Base-by-base conservation (phyloP, 2,113 vertebrate genomes). In the Empidonax alnorum region DNA sequence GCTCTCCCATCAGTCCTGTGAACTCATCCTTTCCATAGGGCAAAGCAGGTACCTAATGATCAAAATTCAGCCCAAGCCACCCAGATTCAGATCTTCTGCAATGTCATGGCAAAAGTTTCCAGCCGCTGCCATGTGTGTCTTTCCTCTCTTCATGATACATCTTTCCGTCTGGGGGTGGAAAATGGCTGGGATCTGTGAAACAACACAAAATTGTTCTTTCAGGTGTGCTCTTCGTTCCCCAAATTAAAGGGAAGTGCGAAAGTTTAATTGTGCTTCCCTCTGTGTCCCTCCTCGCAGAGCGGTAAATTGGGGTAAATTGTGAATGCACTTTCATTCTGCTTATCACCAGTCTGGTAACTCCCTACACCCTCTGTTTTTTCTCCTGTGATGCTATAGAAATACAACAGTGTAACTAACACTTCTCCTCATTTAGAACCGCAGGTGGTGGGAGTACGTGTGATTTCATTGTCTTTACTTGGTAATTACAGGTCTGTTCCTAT, bases 401-500 rank as follows among this genome's bases (percentile, higher is more conserved):
- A 90, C 94, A 94, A 87, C 93, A 94, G 94, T 96, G 94, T 96
- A 97, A 97, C 94, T 97, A 97, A 97, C 97, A 97, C 95, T 97
- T 97, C 95, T 94, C 73, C 76, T 97, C 97, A 90, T 96, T 97
- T 96, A 93, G 96, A 97, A 49, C 97, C 0, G 5, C 95, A 94
- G 97, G 97, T 96, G 95, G 97, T 81, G 50, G 86, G 90, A 94
- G 87, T 95, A 92, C 2, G 35, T 95, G 94, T 90, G 96, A 97
- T 97, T 97, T 97, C 94, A 97, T 97, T 97, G 96, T 97, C 97
- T 97, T 95, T 96, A 79, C 96, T 93, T 81, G 85, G 95, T 97
- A 97, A 97, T 97, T 97, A 97, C 95, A 97, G 97, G 94, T 97
- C 96, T 95, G 81, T 82, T 94, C 91, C 78, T 92, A 61, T 95